A percentile compares a stretch with the other conserved stretches of the same genome.
phyloP scores from a whole-genome alignment of 1,140 invertebrate genomes.

The Drosophila sp. region DNA sequence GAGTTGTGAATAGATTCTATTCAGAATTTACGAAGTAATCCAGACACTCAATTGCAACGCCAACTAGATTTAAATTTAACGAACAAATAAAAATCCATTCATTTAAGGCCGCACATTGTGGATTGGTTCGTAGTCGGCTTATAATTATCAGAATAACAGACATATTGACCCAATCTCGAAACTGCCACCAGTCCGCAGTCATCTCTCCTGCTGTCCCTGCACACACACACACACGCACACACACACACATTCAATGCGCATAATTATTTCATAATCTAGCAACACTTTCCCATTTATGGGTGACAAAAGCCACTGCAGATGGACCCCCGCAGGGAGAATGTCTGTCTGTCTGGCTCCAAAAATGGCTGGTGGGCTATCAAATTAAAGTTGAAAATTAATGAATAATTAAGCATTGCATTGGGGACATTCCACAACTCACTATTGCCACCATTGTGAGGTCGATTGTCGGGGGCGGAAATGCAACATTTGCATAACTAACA shows the following conservation, averaged over 20 bases:
- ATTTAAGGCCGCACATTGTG: conserved; percentile 13
- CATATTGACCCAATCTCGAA: conserved; percentile 57
- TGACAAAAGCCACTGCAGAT: conserved; percentile 65
- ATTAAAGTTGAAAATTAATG: conserved; percentile 78
- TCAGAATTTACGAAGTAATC: conserved; percentile 5
- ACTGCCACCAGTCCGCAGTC: neutral
- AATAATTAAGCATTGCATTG: conserved; percentile 69
- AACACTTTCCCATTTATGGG: conserved; percentile 68
- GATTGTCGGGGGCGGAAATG: conserved; percentile 58
- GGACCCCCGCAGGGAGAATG: conserved; percentile 42
- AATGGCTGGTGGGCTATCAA: conserved; percentile 50
- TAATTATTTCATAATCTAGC: conserved; percentile 78
- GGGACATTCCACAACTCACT: conserved; percentile 19
- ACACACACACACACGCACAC: neutral
- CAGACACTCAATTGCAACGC: conserved; percentile 20
- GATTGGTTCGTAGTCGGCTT: conserved; percentile 10
- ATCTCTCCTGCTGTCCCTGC: neutral
- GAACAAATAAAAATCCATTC: conserved; percentile 26
- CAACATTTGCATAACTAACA: conserved; percentile 77
- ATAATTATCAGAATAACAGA: conserved; percentile 37
- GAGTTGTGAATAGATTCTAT: neutral
- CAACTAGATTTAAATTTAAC: conserved; percentile 38
- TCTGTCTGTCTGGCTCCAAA: conserved; percentile 32
- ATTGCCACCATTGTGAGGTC: neutral
- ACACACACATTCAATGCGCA: conserved; percentile 40